phyloP scores from a whole-genome alignment of 2,888 invertebrate species.

The Tachina lurida region DNA sequence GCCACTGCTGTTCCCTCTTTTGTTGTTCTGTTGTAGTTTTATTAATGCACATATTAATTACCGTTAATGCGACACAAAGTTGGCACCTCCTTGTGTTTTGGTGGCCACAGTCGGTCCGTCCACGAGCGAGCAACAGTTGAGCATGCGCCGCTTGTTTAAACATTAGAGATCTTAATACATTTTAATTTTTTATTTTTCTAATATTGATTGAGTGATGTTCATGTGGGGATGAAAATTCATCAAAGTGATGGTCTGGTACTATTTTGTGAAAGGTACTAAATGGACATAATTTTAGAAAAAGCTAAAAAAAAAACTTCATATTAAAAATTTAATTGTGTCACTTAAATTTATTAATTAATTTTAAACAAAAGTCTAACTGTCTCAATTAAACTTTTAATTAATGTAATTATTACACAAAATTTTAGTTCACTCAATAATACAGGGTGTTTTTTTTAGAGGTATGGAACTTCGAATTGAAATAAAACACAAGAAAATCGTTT shows the following conservation, averaged over 20 bases:
- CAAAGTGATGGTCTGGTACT: background rate
- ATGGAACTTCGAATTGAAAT: too few relatives aligned
- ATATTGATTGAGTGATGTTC: background rate
- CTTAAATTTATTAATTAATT: too few relatives aligned
- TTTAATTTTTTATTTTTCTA: background rate
- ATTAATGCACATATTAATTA: constrained; percentile 75
- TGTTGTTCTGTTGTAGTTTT: constrained; percentile 55
- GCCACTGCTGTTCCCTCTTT: constrained; percentile 33
- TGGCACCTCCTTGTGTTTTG: constrained; percentile 68
- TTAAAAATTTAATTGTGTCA: too few relatives aligned
- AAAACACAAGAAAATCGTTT: too few relatives aligned
- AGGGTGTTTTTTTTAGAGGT: too few relatives aligned
- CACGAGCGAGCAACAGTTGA: constrained; percentile 12
- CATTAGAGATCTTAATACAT: constrained; percentile 60
- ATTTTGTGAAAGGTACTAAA: background rate
- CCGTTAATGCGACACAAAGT: constrained; percentile 73
- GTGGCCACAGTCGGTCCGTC: background rate
- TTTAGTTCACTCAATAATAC: too few relatives aligned
- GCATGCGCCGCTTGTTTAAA: constrained; percentile 53
- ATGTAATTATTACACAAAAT: too few relatives aligned
- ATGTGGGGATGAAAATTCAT: background rate
- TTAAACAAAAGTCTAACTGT: too few relatives aligned
- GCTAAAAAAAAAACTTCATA: too few relatives aligned
- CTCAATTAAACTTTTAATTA: too few relatives aligned
- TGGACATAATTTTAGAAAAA: too few relatives aligned